Base-by-base conservation (phyloP, 1,140 invertebrate species). In the Drosophila miranda region DNA sequence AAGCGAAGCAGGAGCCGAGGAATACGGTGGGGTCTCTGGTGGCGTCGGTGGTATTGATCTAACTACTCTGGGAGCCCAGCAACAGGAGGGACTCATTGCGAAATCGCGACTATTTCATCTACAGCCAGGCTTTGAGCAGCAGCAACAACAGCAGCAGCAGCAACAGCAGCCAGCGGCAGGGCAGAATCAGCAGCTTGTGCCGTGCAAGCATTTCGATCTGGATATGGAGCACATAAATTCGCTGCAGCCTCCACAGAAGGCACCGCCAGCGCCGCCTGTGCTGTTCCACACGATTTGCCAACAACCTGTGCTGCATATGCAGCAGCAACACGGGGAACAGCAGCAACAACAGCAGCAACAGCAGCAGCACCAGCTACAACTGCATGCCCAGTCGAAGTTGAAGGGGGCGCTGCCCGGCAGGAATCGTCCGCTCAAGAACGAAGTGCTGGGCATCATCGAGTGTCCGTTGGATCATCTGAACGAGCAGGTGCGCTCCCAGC, bases 91-190 rank as follows among this genome's bases (percentile, higher is more conserved):
- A 6, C 69, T 91, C 6, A 90, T 91, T 66, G 88, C 90, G 9
- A 91, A 91, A 64, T 90, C 89, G 13, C 74, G 90, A 14, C 58
- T 91, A 2, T 90, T 91, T 56, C 90, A 90, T 48, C 60, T 90
- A 51, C 88, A 91, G 60, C 83, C 90, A 7, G 90, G 90, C 8
- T 91, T 91, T 58, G 90, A 90, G 56, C 88, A 91, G 63, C 80
- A 81, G 43, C 70, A 61, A 55, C 77, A 69, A 58, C 86, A 90
- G 46, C 75, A 79, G 34, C 74, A 75, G 43, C 68, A 72, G 26
- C 61, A 55, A 53, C 67, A 55, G 56, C 67, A 60, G 34, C 60
- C 67, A 67, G 21, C 67, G 9, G 64, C 45, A 13, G 70, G 51
- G 34, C 79, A 60, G 28, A 38, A 38, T 38, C 70, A 62, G 16